phyloP scores from a whole-genome alignment of 1,140 invertebrate species.

The Polypedilum pembai region DNA sequence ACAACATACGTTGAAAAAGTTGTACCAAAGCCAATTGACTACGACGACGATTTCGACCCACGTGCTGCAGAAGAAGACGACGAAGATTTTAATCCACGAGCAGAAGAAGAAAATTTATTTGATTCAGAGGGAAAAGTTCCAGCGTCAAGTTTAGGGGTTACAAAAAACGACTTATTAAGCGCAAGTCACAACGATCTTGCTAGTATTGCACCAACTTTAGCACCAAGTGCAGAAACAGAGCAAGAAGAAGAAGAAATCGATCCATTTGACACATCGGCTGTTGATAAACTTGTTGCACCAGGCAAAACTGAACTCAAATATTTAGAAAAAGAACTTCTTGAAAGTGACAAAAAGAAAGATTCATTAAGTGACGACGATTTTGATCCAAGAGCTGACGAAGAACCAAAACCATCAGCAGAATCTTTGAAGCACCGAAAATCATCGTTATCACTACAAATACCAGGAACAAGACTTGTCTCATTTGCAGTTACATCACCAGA shows the following conservation, averaged over 20 bases:
- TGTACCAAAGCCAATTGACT: conserved; percentile 57
- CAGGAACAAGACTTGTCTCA: conserved; percentile 55
- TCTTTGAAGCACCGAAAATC: conserved; percentile 37
- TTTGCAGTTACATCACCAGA: conserved; percentile 56
- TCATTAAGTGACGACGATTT: conserved; percentile 61
- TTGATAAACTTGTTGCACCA: conserved; percentile 60
- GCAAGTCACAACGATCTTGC: conserved; percentile 68
- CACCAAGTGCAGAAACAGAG: conserved; percentile 49
- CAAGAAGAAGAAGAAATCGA: conserved; percentile 59
- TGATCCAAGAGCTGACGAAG: conserved; percentile 59
- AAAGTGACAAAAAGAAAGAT: conserved; percentile 44
- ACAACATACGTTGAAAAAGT: conserved; percentile 74
- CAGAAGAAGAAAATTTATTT: conserved; percentile 46
- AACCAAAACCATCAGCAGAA: conserved; percentile 34
- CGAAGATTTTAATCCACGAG: conserved; percentile 60
- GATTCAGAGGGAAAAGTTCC: neutral
- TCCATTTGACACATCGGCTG: conserved; percentile 76
- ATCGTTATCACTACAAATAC: conserved; percentile 41
- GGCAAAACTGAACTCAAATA: conserved; percentile 70
- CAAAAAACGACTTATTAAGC: conserved; percentile 55
- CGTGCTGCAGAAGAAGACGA: conserved; percentile 57
- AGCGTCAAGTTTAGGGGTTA: conserved; percentile 27
- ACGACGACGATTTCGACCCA: conserved; percentile 39
- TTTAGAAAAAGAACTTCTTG: conserved; percentile 66
- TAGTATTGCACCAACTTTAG: conserved; percentile 59